phyloP scores from a whole-genome alignment of 2,888 invertebrate species.

The Leptinotarsa tumamoca region DNA sequence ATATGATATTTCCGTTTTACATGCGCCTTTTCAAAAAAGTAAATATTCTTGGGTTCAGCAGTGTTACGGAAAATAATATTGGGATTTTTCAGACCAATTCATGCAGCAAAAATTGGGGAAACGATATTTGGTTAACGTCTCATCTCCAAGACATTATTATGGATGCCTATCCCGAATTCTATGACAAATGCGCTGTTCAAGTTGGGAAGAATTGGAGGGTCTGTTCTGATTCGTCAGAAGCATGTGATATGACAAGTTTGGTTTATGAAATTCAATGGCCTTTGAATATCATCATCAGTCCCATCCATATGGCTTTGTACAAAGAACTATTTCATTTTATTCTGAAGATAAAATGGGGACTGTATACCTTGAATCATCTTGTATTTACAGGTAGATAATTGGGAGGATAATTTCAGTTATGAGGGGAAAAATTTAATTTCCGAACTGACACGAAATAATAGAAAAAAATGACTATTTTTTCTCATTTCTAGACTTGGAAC shows the following conservation, averaged over 20 bases:
- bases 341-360: constrained; percentile 63
- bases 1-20: constrained; percentile 62
- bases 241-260: constrained; percentile 55
- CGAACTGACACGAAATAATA: too few species aligned
- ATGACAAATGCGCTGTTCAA: constrained; percentile 57
- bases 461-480: too few species aligned
- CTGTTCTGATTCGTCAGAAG: constrained; percentile 54
- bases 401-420: constrained; percentile 4
- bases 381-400: constrained; percentile 56
- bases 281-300: constrained; percentile 60
- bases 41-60: not conserved
- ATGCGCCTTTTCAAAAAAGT: constrained; percentile 60
- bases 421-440: too few species aligned
- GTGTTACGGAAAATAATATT: not conserved
- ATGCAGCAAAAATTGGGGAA: constrained; percentile 55
- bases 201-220: constrained; percentile 54
- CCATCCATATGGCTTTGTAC: constrained; percentile 59
- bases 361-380: constrained; percentile 61
- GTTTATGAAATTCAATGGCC: constrained; percentile 62
- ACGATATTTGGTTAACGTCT: constrained; percentile 60
- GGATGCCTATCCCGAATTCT: constrained; percentile 62
- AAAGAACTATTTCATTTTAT: constrained; percentile 61
- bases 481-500: constrained; percentile 54
- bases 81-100: constrained; percentile 9
- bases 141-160: constrained; percentile 63